Evolutionary conservation across 2,797 vertebrate species (phyloP).

Genomic region (Octomys mimax): DNA sequence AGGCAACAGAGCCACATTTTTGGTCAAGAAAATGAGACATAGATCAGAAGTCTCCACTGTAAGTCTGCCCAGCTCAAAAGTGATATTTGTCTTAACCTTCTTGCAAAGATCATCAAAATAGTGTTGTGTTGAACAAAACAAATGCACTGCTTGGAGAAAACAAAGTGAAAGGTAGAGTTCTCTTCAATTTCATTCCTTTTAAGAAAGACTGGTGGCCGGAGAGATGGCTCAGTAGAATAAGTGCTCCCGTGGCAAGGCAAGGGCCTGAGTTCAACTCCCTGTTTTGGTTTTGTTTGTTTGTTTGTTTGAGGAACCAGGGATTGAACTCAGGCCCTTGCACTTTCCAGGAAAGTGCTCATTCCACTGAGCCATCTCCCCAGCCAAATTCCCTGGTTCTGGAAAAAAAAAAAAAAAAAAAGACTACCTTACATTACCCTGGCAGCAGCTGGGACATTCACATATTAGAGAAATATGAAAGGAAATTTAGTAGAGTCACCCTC

Average conservation of each 20-base stretch:
- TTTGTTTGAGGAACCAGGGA: too few species aligned
- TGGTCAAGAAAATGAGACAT: slow-evolving; percentile 36
- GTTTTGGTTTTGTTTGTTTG: too few species aligned
- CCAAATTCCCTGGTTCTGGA: too few species aligned
- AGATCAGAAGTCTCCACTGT: not conserved
- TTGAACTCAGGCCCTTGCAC: too few species aligned
- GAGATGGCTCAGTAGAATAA: too few species aligned
- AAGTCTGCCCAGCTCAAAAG: not conserved
- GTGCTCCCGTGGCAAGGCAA: too few species aligned
- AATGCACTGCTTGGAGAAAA: slow-evolving; percentile 25
- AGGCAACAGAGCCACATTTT: slow-evolving; percentile 22
- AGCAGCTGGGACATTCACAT: not conserved
- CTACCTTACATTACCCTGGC: not conserved
- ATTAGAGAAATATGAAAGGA: slow-evolving; percentile 39
- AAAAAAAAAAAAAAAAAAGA: too few species aligned
- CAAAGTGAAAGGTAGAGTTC: not conserved
- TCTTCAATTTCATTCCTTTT: not conserved
- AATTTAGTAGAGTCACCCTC: slow-evolving; percentile 11
- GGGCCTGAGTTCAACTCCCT: too few species aligned
- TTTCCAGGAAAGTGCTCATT: too few species aligned
- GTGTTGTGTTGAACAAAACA: not conserved
- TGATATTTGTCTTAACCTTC: slow-evolving; percentile 14
- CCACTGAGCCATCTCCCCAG: too few species aligned
- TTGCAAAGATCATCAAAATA: slow-evolving; percentile 38
- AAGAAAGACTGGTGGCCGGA: not conserved